These are phyloP conservation scores for Saxidomus purpurata DNA, from an alignment of 1,140 invertebrate genomes.

Conservation along the genomic window DNA sequence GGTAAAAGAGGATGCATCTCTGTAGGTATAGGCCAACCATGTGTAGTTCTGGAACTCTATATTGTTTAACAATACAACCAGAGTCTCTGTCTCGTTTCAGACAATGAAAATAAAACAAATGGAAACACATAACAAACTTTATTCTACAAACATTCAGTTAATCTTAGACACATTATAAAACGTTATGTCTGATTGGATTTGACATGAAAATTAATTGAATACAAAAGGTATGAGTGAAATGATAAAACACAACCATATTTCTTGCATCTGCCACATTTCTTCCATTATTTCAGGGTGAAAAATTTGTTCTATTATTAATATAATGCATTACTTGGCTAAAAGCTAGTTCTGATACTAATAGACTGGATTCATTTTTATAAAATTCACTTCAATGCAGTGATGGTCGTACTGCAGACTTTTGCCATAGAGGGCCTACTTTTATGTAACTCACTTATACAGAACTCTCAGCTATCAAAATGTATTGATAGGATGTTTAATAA, in stretches of 20 bases:
- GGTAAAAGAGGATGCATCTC: too few relatives aligned
- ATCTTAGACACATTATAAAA: not conserved
- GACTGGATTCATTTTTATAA: not conserved
- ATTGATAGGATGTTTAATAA: too few relatives aligned
- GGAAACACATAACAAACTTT: constrained; percentile 2
- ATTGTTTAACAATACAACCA: too few relatives aligned
- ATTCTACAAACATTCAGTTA: constrained; percentile 34
- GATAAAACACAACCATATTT: not conserved
- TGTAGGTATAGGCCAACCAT: too few relatives aligned
- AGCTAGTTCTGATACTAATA: not conserved
- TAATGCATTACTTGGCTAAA: not conserved
- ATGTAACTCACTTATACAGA: too few relatives aligned
- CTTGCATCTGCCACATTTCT: not conserved
- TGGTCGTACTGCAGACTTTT: not conserved
- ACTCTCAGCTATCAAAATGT: too few relatives aligned
- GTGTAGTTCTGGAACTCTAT: too few relatives aligned
- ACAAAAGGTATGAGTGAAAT: not conserved
- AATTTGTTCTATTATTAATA: not conserved
- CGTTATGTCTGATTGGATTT: not conserved
- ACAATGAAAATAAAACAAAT: too few relatives aligned
- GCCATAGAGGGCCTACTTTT: not conserved
- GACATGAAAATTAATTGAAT: not conserved
- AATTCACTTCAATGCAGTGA: not conserved
- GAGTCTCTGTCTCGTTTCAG: too few relatives aligned
- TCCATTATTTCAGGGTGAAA: not conserved